phyloP scores from a whole-genome alignment of 2,888 invertebrate species.

The Eumerus sabulonum region DNA sequence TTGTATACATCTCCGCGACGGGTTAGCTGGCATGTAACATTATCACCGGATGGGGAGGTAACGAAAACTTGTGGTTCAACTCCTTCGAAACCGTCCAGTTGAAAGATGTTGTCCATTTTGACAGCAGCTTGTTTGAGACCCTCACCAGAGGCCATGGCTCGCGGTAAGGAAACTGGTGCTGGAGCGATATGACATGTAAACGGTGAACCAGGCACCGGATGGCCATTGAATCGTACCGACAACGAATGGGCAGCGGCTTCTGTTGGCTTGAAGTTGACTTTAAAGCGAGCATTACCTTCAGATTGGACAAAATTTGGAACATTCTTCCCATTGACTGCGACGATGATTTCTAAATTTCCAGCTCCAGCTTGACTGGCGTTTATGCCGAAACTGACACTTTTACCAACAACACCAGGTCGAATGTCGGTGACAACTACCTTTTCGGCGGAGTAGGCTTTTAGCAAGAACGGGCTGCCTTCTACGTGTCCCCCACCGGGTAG shows the following conservation, averaged over 20 bases:
- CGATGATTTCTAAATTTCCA: conserved; percentile 98
- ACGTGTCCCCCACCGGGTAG: conserved; percentile 87
- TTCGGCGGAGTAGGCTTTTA: conserved; percentile 97
- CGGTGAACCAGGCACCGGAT: conserved; percentile 93
- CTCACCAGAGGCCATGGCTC: conserved; percentile 80
- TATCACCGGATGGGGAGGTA: conserved; percentile 90
- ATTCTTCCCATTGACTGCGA: conserved; percentile 96
- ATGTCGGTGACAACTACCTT: conserved; percentile 97
- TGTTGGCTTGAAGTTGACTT: conserved; percentile 96
- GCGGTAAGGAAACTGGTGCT: conserved; percentile 81
- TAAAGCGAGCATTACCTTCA: conserved; percentile 97
- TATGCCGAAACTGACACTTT: conserved; percentile 96
- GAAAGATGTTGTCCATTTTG: conserved; percentile 81
- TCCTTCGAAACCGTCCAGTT: conserved; percentile 81
- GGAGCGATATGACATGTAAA: conserved; percentile 91
- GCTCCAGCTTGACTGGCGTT: conserved; percentile 92
- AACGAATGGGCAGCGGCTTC: conserved; percentile 94
- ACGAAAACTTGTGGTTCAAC: conserved; percentile 86
- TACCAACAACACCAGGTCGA: conserved; percentile 92
- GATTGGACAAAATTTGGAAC: conserved; percentile 99
- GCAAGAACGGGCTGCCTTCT: conserved; percentile 96
- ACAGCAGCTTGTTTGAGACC: conserved; percentile 78
- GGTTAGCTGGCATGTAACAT: conserved; percentile 86
- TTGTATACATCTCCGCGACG: conserved; percentile 85
- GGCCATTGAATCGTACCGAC: conserved; percentile 90